A percentile compares a stretch with the other conserved stretches of the same genome.
These are phyloP conservation scores for Lynx canadensis DNA, from an alignment of 2,113 vertebrate genomes.

Conservation along the genomic window DNA sequence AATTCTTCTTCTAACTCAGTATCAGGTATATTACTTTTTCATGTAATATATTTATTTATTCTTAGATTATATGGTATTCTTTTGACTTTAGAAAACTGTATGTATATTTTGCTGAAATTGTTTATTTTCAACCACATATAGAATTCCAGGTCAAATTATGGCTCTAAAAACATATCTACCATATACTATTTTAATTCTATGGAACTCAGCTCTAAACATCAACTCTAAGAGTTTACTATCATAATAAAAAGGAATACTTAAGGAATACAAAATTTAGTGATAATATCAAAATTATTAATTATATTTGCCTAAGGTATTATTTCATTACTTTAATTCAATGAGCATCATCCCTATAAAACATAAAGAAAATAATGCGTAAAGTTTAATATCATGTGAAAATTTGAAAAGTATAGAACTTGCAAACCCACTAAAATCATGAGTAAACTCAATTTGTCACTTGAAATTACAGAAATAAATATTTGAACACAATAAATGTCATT, in stretches of 20 bases:
- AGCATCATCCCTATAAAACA: background rate
- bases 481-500: background rate
- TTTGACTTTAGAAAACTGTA: background rate
- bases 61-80: background rate
- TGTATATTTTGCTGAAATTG: background rate
- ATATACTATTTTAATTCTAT: background rate
- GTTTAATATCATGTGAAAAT: background rate
- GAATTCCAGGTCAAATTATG: background rate
- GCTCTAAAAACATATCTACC: background rate
- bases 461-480: background rate
- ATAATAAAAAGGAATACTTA: background rate
- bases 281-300: background rate
- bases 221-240: background rate
- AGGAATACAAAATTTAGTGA: background rate
- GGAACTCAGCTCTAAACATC: background rate
- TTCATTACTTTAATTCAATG: background rate
- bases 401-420: background rate
- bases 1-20: background rate
- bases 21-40: background rate
- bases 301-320: background rate
- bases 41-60: background rate
- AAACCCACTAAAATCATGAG: background rate
- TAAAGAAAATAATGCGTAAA: background rate
- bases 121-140: background rate
- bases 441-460: background rate